phyloP scores from a whole-genome alignment of 2,797 vertebrate genomes.

The Fistularia tabacaria region DNA sequence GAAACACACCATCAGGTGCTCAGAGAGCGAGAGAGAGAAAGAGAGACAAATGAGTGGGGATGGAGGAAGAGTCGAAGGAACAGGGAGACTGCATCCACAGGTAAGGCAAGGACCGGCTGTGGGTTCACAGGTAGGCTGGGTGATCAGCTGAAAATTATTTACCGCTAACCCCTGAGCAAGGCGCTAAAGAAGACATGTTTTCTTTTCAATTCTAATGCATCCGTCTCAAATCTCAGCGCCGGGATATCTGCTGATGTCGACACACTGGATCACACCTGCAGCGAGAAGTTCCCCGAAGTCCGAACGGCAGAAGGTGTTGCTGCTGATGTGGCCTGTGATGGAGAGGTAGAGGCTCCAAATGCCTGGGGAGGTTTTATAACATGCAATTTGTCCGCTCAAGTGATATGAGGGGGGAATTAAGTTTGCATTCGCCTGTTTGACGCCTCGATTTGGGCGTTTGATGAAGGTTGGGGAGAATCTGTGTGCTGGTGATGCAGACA shows the following conservation, averaged over 20 bases:
- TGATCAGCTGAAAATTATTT: conserved; percentile 35
- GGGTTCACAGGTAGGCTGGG: background rate
- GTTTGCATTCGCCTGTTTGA: too few relatives aligned
- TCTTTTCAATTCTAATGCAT: conserved; percentile 33
- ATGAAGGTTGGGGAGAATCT: conserved; percentile 31
- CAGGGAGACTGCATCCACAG: conserved; percentile 38
- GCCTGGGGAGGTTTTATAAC: too few relatives aligned
- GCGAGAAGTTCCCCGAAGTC: conserved; percentile 16
- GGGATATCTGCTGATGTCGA: conserved; percentile 32
- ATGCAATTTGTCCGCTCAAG: too few relatives aligned
- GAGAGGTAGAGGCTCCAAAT: conserved; percentile 12
- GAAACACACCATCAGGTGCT: conserved; percentile 35
- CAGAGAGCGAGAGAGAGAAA: conserved; percentile 50
- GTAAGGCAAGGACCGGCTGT: conserved; percentile 42
- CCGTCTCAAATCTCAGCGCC: conserved; percentile 43
- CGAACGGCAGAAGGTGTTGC: conserved; percentile 6
- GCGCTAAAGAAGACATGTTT: conserved; percentile 30
- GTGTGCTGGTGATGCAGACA: conserved; percentile 24
- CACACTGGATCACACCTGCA: conserved; percentile 3
- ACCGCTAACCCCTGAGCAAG: conserved; percentile 50
- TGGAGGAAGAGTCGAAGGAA: conserved; percentile 66
- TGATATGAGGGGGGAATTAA: too few relatives aligned
- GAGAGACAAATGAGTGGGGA: conserved; percentile 41
- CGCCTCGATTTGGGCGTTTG: too few relatives aligned
- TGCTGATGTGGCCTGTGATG: conserved; percentile 13